phyloP scores from a whole-genome alignment of 2,888 invertebrate genomes.

The Dynastes grantii region DNA sequence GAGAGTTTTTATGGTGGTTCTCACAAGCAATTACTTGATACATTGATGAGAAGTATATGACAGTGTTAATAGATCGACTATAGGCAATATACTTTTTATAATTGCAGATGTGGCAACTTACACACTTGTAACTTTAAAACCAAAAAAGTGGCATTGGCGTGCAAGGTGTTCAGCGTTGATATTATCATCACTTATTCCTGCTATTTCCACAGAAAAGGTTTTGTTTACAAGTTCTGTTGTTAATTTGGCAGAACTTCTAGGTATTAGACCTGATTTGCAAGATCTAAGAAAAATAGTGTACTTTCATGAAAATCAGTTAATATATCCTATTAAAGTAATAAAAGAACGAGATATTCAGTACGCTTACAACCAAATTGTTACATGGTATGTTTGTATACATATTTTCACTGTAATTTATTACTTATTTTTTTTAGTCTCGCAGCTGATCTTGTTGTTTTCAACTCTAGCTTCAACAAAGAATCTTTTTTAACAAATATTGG shows the following conservation, averaged over 20 bases:
- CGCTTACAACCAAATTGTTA: slow-evolving; percentile 82
- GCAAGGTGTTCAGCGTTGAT: slow-evolving; percentile 79
- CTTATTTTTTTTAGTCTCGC: slow-evolving; percentile 72
- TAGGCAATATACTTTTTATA: slow-evolving; percentile 8
- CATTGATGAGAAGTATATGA: slow-evolving; percentile 62
- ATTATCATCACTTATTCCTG: slow-evolving; percentile 76
- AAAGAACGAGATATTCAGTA: slow-evolving; percentile 83
- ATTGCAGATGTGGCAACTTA: slow-evolving; percentile 59
- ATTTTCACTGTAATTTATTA: not conserved
- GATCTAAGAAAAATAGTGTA: slow-evolving; percentile 78
- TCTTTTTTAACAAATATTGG: slow-evolving; percentile 78
- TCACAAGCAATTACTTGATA: slow-evolving; percentile 79
- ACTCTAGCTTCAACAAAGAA: slow-evolving; percentile 80
- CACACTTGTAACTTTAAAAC: slow-evolving; percentile 75
- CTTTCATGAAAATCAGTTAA: slow-evolving; percentile 85
- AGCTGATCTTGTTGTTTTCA: slow-evolving; percentile 80
- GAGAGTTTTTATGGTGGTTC: slow-evolving; percentile 85
- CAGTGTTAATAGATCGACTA: not conserved
- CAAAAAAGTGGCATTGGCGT: slow-evolving; percentile 87
- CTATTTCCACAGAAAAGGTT: slow-evolving; percentile 71
- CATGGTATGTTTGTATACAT: slow-evolving; percentile 72
- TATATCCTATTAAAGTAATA: slow-evolving; percentile 78
- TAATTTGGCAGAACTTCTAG: slow-evolving; percentile 80
- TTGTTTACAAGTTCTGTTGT: slow-evolving; percentile 81
- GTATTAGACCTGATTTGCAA: slow-evolving; percentile 77